Evolutionary conservation across 2,113 vertebrate species (phyloP).

Genomic region (Saguinus imperator): DNA sequence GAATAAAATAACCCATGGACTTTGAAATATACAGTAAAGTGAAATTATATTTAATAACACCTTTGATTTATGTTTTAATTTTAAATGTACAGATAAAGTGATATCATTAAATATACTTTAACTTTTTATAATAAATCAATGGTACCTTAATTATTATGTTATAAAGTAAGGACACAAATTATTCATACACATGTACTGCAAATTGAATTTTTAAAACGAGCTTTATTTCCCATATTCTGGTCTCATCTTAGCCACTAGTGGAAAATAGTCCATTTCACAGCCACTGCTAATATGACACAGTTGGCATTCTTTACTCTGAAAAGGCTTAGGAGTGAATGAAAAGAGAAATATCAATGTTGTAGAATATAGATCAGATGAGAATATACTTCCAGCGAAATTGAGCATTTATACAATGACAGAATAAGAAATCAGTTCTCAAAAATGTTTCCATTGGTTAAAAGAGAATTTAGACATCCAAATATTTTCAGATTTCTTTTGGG

Average conservation of each 20-base stretch:
- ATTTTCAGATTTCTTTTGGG: conserved; percentile 50
- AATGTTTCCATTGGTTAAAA: conserved; percentile 33
- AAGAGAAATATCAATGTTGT: conserved; percentile 55
- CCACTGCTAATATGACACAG: conserved; percentile 53
- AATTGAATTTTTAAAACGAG: conserved; percentile 64
- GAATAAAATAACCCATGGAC: conserved; percentile 70
- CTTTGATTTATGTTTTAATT: conserved; percentile 78
- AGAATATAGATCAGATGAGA: conserved; percentile 68
- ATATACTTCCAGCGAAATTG: conserved; percentile 46
- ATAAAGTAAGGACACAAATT: conserved; percentile 58
- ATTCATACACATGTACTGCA: conserved; percentile 66
- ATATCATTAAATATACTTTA: conserved; percentile 74
- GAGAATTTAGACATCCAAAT: conserved; percentile 37
- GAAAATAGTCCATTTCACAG: conserved; percentile 72
- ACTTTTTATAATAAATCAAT: conserved; percentile 74
- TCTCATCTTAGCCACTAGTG: conserved; percentile 60
- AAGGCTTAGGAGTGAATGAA: conserved; percentile 61
- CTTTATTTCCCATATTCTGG: conserved; percentile 69
- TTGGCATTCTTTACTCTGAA: conserved; percentile 69
- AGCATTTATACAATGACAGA: conserved; percentile 18
- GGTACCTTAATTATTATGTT: conserved; percentile 64
- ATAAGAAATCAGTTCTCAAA: conserved; percentile 28
- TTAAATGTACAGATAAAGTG: conserved; percentile 74
- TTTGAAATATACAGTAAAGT: conserved; percentile 74
- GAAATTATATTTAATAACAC: conserved; percentile 77